Percentiles rank a stretch among this genome's conserved stretches.
Evolutionary conservation across 2,797 vertebrate species (phyloP).

Genomic region (Aselliscus stoliczkanus): DNA sequence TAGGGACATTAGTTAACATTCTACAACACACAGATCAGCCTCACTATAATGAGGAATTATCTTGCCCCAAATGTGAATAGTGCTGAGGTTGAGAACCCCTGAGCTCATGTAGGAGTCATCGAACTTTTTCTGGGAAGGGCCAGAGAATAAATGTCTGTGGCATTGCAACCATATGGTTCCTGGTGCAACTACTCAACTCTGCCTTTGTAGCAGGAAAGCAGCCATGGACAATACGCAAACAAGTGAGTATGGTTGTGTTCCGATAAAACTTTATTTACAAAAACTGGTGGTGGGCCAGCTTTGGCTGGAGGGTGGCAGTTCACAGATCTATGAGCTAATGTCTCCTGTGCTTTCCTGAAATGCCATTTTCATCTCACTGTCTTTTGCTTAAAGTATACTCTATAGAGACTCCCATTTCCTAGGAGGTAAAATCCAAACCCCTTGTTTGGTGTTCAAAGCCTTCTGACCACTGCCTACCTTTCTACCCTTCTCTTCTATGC

Average conservation of each 20-base stretch:
- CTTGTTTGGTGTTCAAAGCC: neutral
- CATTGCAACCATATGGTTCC: neutral
- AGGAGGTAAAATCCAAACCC: neutral
- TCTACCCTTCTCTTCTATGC: neutral
- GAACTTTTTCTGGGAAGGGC: neutral
- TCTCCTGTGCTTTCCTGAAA: neutral
- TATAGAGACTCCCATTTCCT: neutral
- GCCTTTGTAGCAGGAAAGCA: neutral
- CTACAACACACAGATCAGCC: too few relatives aligned
- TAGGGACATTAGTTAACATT: neutral
- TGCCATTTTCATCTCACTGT: neutral
- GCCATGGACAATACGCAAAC: neutral
- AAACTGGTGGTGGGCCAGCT: neutral
- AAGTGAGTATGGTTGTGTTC: neutral
- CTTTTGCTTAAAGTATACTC: neutral
- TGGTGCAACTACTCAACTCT: neutral
- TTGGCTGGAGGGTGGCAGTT: neutral
- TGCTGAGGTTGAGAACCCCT: neutral
- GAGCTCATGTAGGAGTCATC: neutral
- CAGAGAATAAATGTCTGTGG: neutral
- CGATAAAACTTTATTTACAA: neutral
- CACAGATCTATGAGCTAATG: neutral
- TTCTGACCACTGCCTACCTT: neutral
- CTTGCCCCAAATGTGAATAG: neutral
- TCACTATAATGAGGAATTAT: neutral